Base-by-base conservation (phyloP, 2,113 vertebrate genomes). In the Elephantulus edwardii region DNA sequence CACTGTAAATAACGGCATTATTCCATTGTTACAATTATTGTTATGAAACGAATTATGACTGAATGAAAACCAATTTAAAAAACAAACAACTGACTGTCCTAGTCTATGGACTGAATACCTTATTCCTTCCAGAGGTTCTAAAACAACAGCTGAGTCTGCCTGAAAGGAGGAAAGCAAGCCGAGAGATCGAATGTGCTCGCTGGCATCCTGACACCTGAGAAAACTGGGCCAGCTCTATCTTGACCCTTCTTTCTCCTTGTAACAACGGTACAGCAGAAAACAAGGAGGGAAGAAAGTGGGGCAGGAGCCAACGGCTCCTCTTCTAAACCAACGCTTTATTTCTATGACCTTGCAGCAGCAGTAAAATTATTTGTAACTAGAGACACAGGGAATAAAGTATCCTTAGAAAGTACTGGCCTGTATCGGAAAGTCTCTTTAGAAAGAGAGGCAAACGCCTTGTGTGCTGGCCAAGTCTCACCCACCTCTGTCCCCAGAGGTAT, bases 391-490 rank as follows among this genome's bases (percentile, higher is more conserved):
- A 72, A 50, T 80, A 48, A 83, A 71, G n/a, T 50, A 64, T 83
- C 30, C 40, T 90, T 90, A 71, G 44, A 70, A 58, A 83, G 28
- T 30, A 56, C 42, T 54, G 35, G 87, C 72, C 52, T 71, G 13
- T 8, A 8, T 50, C 50, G 74, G 12, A 71, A 89, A 89, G 20
- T 71, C 71, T 87, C 74, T 76, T 70, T 14, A 52, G 64, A 80
- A 71, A 91, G 26, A 56, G 54, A 13, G 81, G 48, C 17, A 35
- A 44, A 62, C 5, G 64, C 20, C 44, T 62, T 30, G 28, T 85
- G 88, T 92, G 93, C 83, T 77, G 86, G 64, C 80, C 90, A 96
- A 93, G 89, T 92, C 91, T 95, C 93, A 92, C 89, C 60, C 76
- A 83, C 85, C 60, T 86, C n/a, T n/a, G n/a, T 87, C 82, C 88